Percentiles rank a stretch among this genome's conserved stretches.
phyloP scores from a whole-genome alignment of 2,888 invertebrate genomes.

The Agonopterix subpropinquella region DNA sequence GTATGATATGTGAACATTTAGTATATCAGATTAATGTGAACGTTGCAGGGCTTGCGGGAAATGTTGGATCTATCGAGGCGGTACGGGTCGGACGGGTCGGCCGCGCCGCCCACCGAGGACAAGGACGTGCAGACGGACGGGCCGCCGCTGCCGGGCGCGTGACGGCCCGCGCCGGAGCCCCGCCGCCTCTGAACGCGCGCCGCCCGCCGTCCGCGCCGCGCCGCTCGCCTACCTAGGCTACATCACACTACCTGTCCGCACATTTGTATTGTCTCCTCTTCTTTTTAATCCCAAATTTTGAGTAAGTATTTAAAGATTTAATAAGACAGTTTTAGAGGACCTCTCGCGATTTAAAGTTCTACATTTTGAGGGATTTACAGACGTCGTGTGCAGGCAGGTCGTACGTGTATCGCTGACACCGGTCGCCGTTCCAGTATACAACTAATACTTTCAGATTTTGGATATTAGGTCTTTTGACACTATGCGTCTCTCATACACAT shows the following conservation, averaged over 20 bases:
- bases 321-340: too few relatives aligned
- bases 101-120: conserved; percentile 78
- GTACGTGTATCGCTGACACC: conserved; percentile 16
- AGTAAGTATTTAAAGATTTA: too few relatives aligned
- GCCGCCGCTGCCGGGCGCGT: conserved; percentile 55
- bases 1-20: not conserved
- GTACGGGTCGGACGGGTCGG: conserved; percentile 77
- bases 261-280: conserved; percentile 17
- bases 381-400: conserved; percentile 23
- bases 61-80: conserved; percentile 87
- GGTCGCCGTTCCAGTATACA: conserved; percentile 47
- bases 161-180: conserved; percentile 49
- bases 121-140: conserved; percentile 85
- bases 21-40: not conserved
- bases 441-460: conserved; percentile 51
- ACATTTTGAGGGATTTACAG: not conserved
- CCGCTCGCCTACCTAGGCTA: conserved; percentile 26
- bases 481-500: conserved; percentile 42
- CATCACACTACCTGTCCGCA: conserved; percentile 31
- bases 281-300: too few relatives aligned
- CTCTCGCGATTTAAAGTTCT: too few relatives aligned
- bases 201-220: conserved; percentile 12
- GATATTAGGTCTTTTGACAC: conserved; percentile 63
- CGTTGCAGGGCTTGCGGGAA: conserved; percentile 84
- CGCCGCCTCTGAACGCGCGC: conserved; percentile 33